Evolutionary conservation across 1,140 invertebrate genomes (phyloP), one percentile per base, ranked within the genome.

Genomic region (Meloidogyne floridensis): DNA sequence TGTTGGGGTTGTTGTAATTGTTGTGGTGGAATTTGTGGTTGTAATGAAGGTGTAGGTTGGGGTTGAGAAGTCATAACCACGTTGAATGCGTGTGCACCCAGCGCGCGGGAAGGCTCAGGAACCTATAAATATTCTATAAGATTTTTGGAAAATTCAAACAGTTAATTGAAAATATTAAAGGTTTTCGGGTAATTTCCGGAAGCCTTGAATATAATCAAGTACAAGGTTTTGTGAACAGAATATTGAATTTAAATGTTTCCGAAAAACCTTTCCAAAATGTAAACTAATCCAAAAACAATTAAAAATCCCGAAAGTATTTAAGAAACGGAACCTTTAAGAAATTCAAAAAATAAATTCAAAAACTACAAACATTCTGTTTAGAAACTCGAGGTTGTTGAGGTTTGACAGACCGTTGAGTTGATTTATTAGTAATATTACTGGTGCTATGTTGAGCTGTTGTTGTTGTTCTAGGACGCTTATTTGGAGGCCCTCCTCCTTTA

Each of bases 21-120:
- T 15, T 72, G 32, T 56, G 81, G 78, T 20, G 81, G 81, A 42
- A 32, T 47, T 9, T 11, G 6, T 5, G 51, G 56, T n/a, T 69
- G 18, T 10, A 51, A 13, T 15, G 72, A 20, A 59, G 65, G 80
- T 80, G 76, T 42, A 18, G 53, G 75, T 47, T 47, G 32, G 32
- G 32, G 32, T 32, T 32, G 72, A 0, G 72, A 43, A 8, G 51
- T 18, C 7, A 13, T 6, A 0, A 80, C 70, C 42, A 72, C 79
- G 80, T 13, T 77, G 56, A 87, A 86, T 43, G 86, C 84, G 32
- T 86, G 85, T 2, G 82, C 65, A 43, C 84, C 84, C 7, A 80
- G 77, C 4, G 85, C 83, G 1, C 77, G 42, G 2, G 84, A 87
- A 6, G 84, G 83, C 9, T 84, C 72, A n/a, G 82, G 18, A 18